Conservation (phyloP, 2,797 vertebrate genomes). For the Mormyrus proboscirostris region DNA sequence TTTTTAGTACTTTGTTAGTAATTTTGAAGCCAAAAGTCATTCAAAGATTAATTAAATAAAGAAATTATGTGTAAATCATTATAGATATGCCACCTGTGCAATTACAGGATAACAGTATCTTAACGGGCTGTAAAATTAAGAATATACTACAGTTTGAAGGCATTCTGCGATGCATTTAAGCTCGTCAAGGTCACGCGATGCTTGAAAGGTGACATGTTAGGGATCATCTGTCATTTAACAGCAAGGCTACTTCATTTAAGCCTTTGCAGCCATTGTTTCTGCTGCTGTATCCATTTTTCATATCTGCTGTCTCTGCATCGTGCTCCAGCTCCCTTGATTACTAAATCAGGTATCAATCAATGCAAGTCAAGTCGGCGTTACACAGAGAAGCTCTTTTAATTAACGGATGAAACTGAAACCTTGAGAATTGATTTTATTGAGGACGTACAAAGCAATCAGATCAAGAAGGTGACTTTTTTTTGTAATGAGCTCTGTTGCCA, state of each 20-base stretch:
- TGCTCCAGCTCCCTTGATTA: slow-evolving; percentile 22
- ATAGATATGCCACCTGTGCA: neutral
- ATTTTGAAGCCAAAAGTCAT: neutral
- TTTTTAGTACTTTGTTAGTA: neutral
- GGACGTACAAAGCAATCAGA: slow-evolving; percentile 39
- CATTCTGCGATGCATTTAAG: slow-evolving; percentile 3
- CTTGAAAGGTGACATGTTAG: slow-evolving; percentile 21
- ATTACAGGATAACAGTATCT: neutral
- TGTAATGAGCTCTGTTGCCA: slow-evolving; percentile 20
- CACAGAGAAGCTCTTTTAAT: slow-evolving; percentile 42
- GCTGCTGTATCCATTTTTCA: slow-evolving; percentile 22
- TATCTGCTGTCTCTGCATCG: slow-evolving; percentile 14
- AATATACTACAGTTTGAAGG: neutral
- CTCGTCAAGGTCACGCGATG: slow-evolving; percentile 24
- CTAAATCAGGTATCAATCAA: slow-evolving; percentile 47
- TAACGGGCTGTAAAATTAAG: neutral
- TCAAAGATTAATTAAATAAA: neutral
- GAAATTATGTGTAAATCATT: neutral
- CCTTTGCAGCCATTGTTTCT: slow-evolving; percentile 11
- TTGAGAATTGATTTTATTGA: slow-evolving; percentile 48
- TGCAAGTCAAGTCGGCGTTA: slow-evolving; percentile 29
- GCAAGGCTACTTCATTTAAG: slow-evolving; percentile 25
- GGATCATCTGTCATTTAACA: slow-evolving; percentile 15
- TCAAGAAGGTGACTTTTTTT: slow-evolving; percentile 47
- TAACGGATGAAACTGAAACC: slow-evolving; percentile 48